Evolutionary conservation across 64 coral and sea anemone genomes (phyloP).

Genomic region (Dendronephthya gigantea): DNA sequence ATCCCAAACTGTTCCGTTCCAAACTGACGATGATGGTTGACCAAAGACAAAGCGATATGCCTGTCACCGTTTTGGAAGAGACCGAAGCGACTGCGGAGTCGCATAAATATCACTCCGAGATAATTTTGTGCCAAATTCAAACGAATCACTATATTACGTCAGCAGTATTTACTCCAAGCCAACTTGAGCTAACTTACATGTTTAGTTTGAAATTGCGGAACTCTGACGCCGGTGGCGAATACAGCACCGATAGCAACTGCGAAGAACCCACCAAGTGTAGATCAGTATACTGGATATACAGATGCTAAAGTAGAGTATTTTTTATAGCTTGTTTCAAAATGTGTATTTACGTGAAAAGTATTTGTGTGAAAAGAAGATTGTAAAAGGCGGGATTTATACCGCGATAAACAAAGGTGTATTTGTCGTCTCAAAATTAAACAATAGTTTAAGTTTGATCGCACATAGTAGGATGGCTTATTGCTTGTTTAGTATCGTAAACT

Average conservation of each 20-base stretch:
- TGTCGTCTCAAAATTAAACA: no score
- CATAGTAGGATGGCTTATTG: no score
- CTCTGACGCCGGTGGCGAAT: neutral
- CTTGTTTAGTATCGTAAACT: no score
- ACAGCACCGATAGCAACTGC: neutral
- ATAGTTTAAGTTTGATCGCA: no score
- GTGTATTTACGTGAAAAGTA: no score
- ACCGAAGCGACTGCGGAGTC: neutral
- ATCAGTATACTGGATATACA: neutral
- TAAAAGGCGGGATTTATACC: no score
- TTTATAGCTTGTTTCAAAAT: no score
- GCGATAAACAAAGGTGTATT: no score
- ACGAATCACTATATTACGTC: neutral
- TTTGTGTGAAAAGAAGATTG: no score
- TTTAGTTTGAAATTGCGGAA: neutral
- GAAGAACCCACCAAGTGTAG: neutral
- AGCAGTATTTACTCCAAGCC: neutral
- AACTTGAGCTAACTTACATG: neutral
- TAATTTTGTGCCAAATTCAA: neutral
- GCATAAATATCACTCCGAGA: neutral
- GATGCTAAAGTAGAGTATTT: neutral
- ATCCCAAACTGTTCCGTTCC: neutral
- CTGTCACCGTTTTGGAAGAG: neutral
- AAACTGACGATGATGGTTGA: neutral
- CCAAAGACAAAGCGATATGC: neutral